phyloP scores from a whole-genome alignment of 2,113 vertebrate species.

The Plotosus lineatus region DNA sequence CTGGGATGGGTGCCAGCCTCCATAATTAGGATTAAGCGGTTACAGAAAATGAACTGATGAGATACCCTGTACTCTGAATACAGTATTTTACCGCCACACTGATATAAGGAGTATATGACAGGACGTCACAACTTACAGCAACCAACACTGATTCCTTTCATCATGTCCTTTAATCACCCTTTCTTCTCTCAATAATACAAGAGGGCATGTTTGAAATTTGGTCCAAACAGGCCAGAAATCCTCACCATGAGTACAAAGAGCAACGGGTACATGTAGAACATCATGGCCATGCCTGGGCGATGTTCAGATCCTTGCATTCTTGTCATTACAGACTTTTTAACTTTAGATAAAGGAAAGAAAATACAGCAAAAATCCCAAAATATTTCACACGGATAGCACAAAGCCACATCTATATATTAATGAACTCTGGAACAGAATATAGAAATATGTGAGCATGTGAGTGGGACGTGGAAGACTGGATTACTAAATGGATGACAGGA shows the following conservation, averaged over 20 bases:
- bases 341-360: neutral
- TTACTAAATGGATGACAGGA: slow-evolving; percentile 35
- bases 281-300: neutral
- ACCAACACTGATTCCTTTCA: neutral
- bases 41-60: too few relatives aligned
- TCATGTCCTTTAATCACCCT: slow-evolving; percentile 5
- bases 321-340: neutral
- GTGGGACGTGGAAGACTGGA: slow-evolving; percentile 50
- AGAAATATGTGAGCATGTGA: neutral
- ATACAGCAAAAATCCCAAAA: neutral
- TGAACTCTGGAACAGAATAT: slow-evolving; percentile 11
- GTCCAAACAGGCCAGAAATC: slow-evolving; percentile 22
- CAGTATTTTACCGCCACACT: too few relatives aligned
- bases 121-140: neutral
- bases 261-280: neutral
- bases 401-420: slow-evolving; percentile 1
- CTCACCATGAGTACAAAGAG: slow-evolving; percentile 12
- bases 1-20: too few relatives aligned
- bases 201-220: slow-evolving; percentile 5
- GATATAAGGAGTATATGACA: neutral
- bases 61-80: too few relatives aligned
- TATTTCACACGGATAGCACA: neutral
- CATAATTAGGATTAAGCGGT: too few relatives aligned
- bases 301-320: neutral
- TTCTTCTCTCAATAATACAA: slow-evolving; percentile 33